Percentiles rank a stretch among this genome's conserved stretches.
phyloP scores from a whole-genome alignment of 2,113 vertebrate species.

The Protobothrops flavoviridis region DNA sequence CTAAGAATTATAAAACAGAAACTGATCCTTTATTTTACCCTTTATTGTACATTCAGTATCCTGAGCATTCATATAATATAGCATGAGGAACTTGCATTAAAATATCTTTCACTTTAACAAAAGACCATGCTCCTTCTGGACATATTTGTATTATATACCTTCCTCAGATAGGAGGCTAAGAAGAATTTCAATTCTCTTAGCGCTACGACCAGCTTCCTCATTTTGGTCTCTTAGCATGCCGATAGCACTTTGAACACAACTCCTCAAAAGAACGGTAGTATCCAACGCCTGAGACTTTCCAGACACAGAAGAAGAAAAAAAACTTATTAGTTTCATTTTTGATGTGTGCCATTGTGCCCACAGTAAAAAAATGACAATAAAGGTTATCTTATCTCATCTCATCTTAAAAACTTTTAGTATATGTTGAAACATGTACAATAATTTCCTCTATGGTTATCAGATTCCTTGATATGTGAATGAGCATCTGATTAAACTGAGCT shows the following conservation, averaged over 20 bases:
- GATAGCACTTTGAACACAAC: constrained; percentile 89
- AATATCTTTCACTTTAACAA: background rate
- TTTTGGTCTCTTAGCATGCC: constrained; percentile 83
- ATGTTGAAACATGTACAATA: background rate
- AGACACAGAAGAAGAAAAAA: rapidly evolving
- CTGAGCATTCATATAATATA: background rate
- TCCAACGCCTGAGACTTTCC: constrained; percentile 71
- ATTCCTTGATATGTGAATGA: background rate
- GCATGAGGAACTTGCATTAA: background rate
- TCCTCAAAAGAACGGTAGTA: constrained; percentile 82
- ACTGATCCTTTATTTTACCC: background rate
- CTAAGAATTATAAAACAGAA: background rate
- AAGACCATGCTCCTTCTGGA: background rate
- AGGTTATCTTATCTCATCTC: too few species aligned
- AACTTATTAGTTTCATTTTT: background rate
- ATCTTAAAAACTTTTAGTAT: background rate
- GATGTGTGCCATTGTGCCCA: too few species aligned
- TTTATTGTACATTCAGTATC: background rate
- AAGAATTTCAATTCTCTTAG: constrained; percentile 81
- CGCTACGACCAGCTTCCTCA: constrained; percentile 69
- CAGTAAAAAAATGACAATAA: too few species aligned
- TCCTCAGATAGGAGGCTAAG: constrained; percentile 77
- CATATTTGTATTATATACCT: constrained; percentile 56
- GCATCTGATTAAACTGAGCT: background rate
- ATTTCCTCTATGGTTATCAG: background rate